Evolutionary conservation across 2,888 invertebrate genomes (phyloP), one percentile per base, ranked within the genome.

Genomic region (Agrochola lychnidis): DNA sequence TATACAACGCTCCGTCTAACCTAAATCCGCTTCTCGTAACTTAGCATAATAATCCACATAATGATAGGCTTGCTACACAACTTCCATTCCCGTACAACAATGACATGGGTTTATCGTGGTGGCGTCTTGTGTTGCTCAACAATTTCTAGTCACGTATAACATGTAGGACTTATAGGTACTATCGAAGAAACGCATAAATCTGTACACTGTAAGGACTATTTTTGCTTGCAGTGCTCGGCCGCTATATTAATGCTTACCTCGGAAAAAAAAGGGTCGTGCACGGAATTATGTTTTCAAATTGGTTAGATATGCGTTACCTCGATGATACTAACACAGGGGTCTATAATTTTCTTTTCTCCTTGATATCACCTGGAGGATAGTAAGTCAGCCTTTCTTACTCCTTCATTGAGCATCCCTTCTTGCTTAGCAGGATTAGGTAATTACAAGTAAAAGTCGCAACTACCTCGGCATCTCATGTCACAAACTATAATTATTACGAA

Each of bases 1-100:
- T 62, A 76, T 56, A 51, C 59, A 73, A 67, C 63, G 61, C 57
- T 57, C 59, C 63, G 51, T 53, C 63, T 73, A 77, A 83, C 82
- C 78, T 53, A 78, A 86, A 86, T 83, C 70, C 79, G 57, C 66
- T 64, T 62, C 72, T 86, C 56, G 56, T 73, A 86, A 86, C 70
- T 79, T 71, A 73, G 64, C 75, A 83, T 86, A 76, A 75, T 83
- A 70, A 42, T 68, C 61, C 72, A 42, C 84, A 57, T 79, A 76
- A 84, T 79, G 42, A 66, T 79, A 79, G 57, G 62, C 72, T 73
- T 61, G 59, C 57, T 40, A 57, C 74, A 70, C 66, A 59, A 76
- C n/a, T 66, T 77, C 63, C 36, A 83, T 9, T 36, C 51, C n/a
- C 57, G 42, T 48, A 69, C 63, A 64, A 81, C 66, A 80, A 45